Evolutionary conservation across 2,888 invertebrate species (phyloP).

Genomic region (Lordiphosa fenestrarum): DNA sequence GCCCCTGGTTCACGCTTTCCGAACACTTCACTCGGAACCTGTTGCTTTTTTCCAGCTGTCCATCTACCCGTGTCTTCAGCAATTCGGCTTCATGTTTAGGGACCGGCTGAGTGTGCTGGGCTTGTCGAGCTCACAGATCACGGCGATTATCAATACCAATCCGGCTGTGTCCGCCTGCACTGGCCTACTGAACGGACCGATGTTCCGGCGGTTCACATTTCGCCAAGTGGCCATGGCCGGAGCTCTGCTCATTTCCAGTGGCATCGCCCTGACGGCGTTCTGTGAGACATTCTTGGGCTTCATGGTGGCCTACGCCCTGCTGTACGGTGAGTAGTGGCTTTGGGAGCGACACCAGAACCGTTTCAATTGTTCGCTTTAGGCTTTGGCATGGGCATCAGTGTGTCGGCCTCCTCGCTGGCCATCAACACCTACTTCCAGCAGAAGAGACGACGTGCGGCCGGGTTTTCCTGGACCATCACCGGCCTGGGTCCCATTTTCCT

Average conservation of each 20-base stretch:
- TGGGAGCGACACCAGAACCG: too few relatives aligned
- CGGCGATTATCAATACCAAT: conserved; percentile 87
- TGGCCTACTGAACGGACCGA: conserved; percentile 86
- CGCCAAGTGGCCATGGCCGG: conserved; percentile 86
- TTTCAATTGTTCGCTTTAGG: conserved; percentile 48
- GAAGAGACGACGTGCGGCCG: conserved; percentile 86
- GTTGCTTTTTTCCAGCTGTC: conserved; percentile 82
- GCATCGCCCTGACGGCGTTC: conserved; percentile 84
- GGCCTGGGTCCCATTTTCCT: conserved; percentile 87
- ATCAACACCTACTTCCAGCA: conserved; percentile 88
- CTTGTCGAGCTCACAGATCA: conserved; percentile 85
- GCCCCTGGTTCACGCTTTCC: background rate
- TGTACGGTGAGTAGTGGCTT: conserved; percentile 84
- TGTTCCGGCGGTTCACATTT: conserved; percentile 85
- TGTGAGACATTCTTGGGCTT: conserved; percentile 85
- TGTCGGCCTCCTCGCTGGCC: conserved; percentile 86
- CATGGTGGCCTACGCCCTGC: conserved; percentile 84
- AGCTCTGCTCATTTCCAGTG: conserved; percentile 82
- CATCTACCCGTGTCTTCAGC: conserved; percentile 85
- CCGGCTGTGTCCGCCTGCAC: conserved; percentile 86
- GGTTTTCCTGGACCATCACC: conserved; percentile 87
- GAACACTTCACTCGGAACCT: background rate
- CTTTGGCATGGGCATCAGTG: conserved; percentile 84
- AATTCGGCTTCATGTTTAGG: conserved; percentile 87
- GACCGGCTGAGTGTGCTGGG: conserved; percentile 84